phyloP scores from a whole-genome alignment of 2,888 invertebrate genomes.

The Smittia sp. region DNA sequence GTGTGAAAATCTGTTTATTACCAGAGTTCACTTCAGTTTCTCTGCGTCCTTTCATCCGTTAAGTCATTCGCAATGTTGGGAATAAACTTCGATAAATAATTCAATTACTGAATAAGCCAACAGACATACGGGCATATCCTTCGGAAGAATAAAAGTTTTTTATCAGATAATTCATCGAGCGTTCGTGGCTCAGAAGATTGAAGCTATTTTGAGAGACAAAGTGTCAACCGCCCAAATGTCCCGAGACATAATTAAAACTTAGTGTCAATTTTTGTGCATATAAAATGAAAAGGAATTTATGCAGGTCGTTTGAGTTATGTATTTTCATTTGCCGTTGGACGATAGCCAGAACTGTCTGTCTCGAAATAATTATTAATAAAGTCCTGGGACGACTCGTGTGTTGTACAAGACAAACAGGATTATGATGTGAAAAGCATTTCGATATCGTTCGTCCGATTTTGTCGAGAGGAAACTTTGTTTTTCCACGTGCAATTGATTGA shows the following conservation, averaged over 20 bases:
- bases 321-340: conserved; percentile 31
- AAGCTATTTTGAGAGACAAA: not conserved
- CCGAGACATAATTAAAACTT: not conserved
- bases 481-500: not conserved
- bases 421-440: conserved; percentile 27
- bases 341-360: conserved; percentile 19
- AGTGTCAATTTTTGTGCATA: not conserved
- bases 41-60: not conserved
- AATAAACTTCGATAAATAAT: conserved; percentile 34
- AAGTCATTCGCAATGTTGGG: not conserved
- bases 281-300: not conserved
- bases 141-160: not conserved
- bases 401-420: conserved; percentile 37
- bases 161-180: not conserved
- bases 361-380: conserved; percentile 25
- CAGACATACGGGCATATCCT: not conserved
- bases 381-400: not conserved
- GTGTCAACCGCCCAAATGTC: too few species aligned
- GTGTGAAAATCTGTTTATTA: conserved; percentile 7
- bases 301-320: not conserved
- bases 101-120: conserved; percentile 1
- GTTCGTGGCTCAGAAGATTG: not conserved
- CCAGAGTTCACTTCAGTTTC: conserved; percentile 17
- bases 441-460: not conserved
- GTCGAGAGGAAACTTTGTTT: not conserved